Conservation (phyloP, 2,113 vertebrate species). For the Lasiurus cinereus region DNA sequence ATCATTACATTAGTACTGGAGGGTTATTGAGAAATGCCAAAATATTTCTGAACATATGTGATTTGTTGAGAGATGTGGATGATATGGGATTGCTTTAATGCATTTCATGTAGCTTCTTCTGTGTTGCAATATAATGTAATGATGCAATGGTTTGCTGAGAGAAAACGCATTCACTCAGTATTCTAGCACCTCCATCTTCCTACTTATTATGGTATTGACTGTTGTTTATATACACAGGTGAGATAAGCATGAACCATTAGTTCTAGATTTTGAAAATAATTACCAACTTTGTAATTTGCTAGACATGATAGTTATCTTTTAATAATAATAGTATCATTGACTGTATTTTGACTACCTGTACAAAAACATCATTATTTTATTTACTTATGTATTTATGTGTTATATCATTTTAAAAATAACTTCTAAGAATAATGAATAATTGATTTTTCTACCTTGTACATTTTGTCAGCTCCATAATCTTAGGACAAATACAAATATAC, state of each 20-base stretch:
- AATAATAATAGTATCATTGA: constrained; percentile 13
- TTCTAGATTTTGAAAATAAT: constrained; percentile 24
- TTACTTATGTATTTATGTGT: neutral
- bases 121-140: neutral
- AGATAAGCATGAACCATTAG: neutral
- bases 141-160: neutral
- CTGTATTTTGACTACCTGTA: constrained; percentile 8
- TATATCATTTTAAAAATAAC: constrained; percentile 38
- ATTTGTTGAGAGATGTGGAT: constrained; percentile 25
- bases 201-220: neutral
- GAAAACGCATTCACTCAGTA: neutral
- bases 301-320: neutral
- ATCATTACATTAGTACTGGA: neutral
- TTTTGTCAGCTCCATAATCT: neutral
- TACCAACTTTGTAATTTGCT: neutral
- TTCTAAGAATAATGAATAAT: neutral
- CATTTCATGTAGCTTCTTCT: constrained; percentile 68
- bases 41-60: neutral
- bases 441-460: neutral
- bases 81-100: constrained; percentile 28
- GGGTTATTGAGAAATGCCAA: neutral
- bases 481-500: neutral
- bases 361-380: constrained; percentile 3
- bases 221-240: neutral
- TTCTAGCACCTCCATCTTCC: neutral